Base-by-base conservation (phyloP, 2,797 vertebrate genomes). In the Falco biarmicus region DNA sequence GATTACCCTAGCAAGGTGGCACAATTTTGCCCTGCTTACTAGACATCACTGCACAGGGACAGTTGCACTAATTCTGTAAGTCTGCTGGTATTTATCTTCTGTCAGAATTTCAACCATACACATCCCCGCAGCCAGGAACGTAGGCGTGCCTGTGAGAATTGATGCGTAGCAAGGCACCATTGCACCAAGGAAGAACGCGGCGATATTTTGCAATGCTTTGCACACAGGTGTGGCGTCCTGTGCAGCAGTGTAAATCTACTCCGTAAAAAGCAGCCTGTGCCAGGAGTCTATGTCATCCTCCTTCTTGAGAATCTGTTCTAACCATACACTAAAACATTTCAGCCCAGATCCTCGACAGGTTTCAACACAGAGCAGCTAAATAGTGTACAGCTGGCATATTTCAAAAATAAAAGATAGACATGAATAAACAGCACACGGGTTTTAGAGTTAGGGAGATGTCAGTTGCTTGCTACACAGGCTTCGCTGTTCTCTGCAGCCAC, bases 81-180 rank as follows among this genome's bases (percentile, higher is more conserved):
- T 28, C n/a, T 48, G 26, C 28, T 56, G 34, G 22, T 29, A 43
- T 41, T 39, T 41, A 12, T 26, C 31, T 45, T 61, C 28, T 32
- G 18, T 19, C 56, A 19, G 29, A 37, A 41, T 45, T 51, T 74
- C 74, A 25, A 39, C 15, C 9, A 6, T 21, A 22, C 13, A 31
- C 9, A 2, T 41, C 18, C 34, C 26, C 5, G 3, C 45, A 22
- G 45, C 28, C 65, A 54, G 47, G 51, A 54, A 20, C 0, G 1
- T 20, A 6, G 25, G n/a, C n/a, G n/a, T 34, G 29, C 15, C 64
- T 26, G 14, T 31, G 39, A 47, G 22, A 71, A 51, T 29, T 43
- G 24, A 26, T 2, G 13, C 0, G 1, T 53, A 25, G 17, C 39
- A 54, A 64, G 4, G 47, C 25, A 65, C n/a, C 7, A 4, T 1